Percentiles rank a stretch among this genome's conserved stretches.
Conservation (phyloP, 2,888 invertebrate genomes). For the Cynaeus angustus region DNA sequence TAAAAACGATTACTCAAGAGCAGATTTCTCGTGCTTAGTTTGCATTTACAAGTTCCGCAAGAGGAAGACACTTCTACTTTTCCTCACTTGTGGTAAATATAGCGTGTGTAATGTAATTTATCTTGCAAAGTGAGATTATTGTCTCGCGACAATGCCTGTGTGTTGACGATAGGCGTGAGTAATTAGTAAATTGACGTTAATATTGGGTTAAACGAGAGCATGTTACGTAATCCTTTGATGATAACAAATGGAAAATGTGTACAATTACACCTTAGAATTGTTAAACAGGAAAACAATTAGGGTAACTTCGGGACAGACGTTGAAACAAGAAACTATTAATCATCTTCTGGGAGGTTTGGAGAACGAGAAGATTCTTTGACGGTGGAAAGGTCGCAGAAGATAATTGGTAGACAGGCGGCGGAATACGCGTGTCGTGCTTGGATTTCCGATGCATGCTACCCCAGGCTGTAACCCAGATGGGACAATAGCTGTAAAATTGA, state of each 20-base stretch:
- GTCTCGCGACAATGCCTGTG: constrained; percentile 6
- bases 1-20: constrained; percentile 22
- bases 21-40: constrained; percentile 8
- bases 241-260: constrained; percentile 52
- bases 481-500: constrained; percentile 74
- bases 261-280: constrained; percentile 52
- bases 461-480: constrained; percentile 71
- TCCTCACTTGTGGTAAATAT: neutral
- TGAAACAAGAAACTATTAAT: constrained; percentile 51
- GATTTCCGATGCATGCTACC: constrained; percentile 70
- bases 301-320: constrained; percentile 48
- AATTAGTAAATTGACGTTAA: constrained; percentile 36
- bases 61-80: neutral
- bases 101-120: constrained; percentile 16
- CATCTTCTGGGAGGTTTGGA: constrained; percentile 46
- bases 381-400: constrained; percentile 51
- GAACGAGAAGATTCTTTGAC: constrained; percentile 48
- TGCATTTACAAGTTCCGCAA: neutral
- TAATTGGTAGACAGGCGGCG: constrained; percentile 62
- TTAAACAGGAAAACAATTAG: constrained; percentile 52
- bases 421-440: constrained; percentile 64
- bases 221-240: constrained; percentile 46
- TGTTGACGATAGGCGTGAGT: constrained; percentile 12
- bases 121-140: constrained; percentile 13
- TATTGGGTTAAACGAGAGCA: constrained; percentile 34